Base-by-base conservation (phyloP, 1,140 invertebrate genomes). In the Berghia stephanieae region DNA sequence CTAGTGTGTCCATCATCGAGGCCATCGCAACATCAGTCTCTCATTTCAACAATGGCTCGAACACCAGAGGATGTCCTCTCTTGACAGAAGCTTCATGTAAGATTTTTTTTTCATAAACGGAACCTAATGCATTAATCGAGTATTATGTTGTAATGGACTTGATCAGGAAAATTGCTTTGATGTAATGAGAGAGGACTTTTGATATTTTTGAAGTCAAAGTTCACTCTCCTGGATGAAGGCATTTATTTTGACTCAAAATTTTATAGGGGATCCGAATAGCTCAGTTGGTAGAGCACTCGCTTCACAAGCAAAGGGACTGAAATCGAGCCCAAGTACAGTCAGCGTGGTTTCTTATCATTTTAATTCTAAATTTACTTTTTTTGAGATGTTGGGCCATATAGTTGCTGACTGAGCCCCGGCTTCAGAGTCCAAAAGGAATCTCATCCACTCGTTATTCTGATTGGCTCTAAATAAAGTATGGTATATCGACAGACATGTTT, bases 61-160 rank as follows among this genome's bases (percentile, higher is more conserved):
- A 76, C 24, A 73, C 78, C 16, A 77, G 63, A 43, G 80, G 80
- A 21, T 79, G 80, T 69, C 80, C 80, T 24, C 63, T 79, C 2
- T 63, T 81, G 1, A 44, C 63, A 16, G 72, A 81, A 31, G 52
- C 68, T 5, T 57, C 24, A 34, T 67, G 77, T 78, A 34, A 67
- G 75, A 21, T 68, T 38, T 49, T 74, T 31, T 13, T 27, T 71
- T 27, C 10, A 8, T 4, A 3, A 31, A 3, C 42, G 24, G 13
- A 34, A 16, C 46, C 34, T 46, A 27, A n/a, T 42, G 13, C 43
- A 2, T 21, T 18, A 36, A 40, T 69, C 21, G 21, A 13, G 36
- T 42, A 21, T 27, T 69, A 27, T 71, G 6, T 13, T 71, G 2
- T 44, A 42, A 27, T 18, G 38, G n/a, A n/a, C n/a, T n/a, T n/a